These are phyloP conservation scores for Hydra vulgaris DNA, from an alignment of 30 jellyfish, hydroid and myxozoan species.

Conservation along the genomic window DNA sequence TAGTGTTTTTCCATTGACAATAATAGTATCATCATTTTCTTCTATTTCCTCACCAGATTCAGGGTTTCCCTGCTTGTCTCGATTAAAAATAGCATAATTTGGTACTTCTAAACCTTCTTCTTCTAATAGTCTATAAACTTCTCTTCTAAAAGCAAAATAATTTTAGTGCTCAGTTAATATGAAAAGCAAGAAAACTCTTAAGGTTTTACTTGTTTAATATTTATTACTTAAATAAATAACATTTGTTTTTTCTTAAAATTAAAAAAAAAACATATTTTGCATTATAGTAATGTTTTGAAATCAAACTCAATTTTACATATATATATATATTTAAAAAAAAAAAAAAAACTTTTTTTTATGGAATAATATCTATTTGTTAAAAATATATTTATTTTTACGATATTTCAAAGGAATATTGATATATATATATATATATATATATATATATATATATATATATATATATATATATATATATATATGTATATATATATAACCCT, in stretches of 20 bases:
- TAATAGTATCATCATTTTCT: slow-evolving; percentile 84
- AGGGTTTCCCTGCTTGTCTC: slow-evolving; percentile 78
- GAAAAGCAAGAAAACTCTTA: background rate
- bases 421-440: too few species aligned
- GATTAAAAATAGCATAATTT: slow-evolving; percentile 68
- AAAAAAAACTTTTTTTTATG: background rate
- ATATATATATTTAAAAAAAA: background rate
- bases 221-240: too few species aligned
- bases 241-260: too few species aligned
- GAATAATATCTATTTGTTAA: too few species aligned
- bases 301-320: background rate
- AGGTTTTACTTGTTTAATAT: background rate
- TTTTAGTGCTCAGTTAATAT: background rate
- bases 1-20: slow-evolving; percentile 71
- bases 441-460: too few species aligned
- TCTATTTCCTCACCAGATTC: slow-evolving; percentile 53
- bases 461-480: too few species aligned
- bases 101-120: slow-evolving; percentile 82
- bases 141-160: slow-evolving; percentile 44
- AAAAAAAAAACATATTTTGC: background rate
- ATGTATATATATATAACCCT: too few species aligned
- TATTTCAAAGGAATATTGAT: too few species aligned
- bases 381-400: too few species aligned
- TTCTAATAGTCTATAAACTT: slow-evolving; percentile 69
- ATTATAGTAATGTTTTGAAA: background rate